Conservation (phyloP, 2,113 vertebrate genomes). For the Chloropsis cyanopogon region DNA sequence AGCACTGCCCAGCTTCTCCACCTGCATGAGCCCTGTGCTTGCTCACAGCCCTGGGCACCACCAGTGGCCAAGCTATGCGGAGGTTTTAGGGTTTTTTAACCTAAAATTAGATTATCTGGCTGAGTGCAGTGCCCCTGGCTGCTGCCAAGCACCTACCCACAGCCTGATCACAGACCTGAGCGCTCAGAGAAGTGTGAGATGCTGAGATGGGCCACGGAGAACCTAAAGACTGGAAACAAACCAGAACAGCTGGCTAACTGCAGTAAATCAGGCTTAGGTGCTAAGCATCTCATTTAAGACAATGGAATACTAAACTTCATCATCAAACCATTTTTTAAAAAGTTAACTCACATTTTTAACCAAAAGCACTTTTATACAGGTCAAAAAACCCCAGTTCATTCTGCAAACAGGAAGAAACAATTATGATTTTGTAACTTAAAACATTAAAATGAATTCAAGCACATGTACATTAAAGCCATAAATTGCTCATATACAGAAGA, state of each 20-base stretch:
- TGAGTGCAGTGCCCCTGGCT: not conserved
- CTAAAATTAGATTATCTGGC: rapidly evolving
- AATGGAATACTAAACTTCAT: not conserved
- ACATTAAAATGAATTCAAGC: not conserved
- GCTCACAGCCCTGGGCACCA: not conserved
- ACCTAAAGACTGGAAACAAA: not conserved
- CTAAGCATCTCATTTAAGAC: not conserved
- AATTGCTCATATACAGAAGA: not conserved
- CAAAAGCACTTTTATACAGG: not conserved
- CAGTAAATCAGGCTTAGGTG: not conserved
- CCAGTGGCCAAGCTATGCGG: rapidly evolving
- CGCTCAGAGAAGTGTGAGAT: not conserved
- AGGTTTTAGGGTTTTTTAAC: not conserved
- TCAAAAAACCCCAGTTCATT: not conserved
- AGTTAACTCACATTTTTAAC: not conserved
- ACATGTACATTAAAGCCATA: not conserved
- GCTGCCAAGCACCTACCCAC: not conserved
- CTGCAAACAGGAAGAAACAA: not conserved
- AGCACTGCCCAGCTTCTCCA: not conserved
- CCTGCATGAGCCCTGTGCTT: rapidly evolving
- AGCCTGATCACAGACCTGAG: not conserved
- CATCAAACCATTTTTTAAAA: not conserved
- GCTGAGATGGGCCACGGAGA: not conserved
- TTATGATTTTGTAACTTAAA: not conserved
- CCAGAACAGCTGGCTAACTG: not conserved